Evolutionary conservation across 2,888 invertebrate species (phyloP), one percentile per base, ranked within the genome.

Genomic region (Atethmia centrago): DNA sequence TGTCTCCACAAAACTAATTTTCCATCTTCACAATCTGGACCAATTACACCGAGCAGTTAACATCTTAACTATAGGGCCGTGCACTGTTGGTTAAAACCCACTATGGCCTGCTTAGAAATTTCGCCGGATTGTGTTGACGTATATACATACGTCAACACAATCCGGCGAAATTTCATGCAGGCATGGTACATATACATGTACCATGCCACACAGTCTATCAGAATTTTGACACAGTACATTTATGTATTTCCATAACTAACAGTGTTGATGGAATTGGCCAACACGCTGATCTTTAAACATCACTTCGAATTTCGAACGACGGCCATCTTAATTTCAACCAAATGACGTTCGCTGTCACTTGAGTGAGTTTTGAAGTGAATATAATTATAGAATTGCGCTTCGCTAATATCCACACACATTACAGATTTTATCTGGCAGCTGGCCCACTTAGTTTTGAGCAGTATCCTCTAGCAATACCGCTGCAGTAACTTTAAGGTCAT

Each of bases 381-480:
- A 42, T 31, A 31, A 3, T 4, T 28, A 14, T 14, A 62, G 1
- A 25, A 10, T n/a, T 3, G 16, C 14, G 14, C 28, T 69, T 53
- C 28, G 12, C n/a, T 28, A 12, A 64, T 73, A 7, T 49, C 42
- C 25, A 45, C n/a, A 28, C n/a, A 19, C 19, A 28, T 40, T 65
- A 45, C 77, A 66, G 53, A n/a, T 55, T n/a, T 42, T 47, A 55
- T 55, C 74, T 56, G 47, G 68, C 45, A 45, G 12, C 10, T n/a
- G 28, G 65, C 76, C 45, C 14, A 77, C 19, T 77, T 47, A 1
- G 2, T 31, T 55, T 36, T 47, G 28, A 28, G 28, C 21, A 19
- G 12, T 45, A 14, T 19, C 9, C 31, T 21, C 49, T 10, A 36
- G 45, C 28, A 7, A 25, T 28, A n/a, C 10, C 28, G 55, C 55